These are phyloP conservation scores for Epirrita christyi DNA, from an alignment of 2,888 invertebrate species.

Conservation along the genomic window DNA sequence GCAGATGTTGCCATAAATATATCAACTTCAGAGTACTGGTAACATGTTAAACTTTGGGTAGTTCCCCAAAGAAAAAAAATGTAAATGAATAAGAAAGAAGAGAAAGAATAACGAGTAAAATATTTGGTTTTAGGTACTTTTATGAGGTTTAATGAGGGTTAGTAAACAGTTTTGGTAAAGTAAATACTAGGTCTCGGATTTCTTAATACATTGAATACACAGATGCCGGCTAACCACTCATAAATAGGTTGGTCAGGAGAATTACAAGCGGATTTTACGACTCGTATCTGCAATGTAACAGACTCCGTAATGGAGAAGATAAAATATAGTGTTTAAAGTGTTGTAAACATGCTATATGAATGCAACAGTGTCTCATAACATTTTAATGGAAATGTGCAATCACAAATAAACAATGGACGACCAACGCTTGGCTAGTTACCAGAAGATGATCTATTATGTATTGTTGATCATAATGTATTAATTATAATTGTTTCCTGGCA, in stretches of 20 bases:
- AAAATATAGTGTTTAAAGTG: constrained; percentile 26
- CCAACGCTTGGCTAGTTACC: constrained; percentile 30
- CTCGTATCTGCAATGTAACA: constrained; percentile 24
- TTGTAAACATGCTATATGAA: constrained; percentile 29
- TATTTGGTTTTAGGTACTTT: too few species aligned
- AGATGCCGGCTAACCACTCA: not conserved
- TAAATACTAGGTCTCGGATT: not conserved
- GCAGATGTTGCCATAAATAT: too few species aligned
- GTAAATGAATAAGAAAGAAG: too few species aligned
- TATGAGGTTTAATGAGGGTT: too few species aligned
- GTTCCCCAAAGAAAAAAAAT: too few species aligned
- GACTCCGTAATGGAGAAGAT: constrained; percentile 22
- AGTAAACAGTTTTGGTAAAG: too few species aligned
- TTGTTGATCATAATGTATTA: constrained; percentile 18
- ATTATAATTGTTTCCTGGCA: constrained; percentile 4
- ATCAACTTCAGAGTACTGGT: too few species aligned
- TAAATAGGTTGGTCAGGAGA: constrained; percentile 17
- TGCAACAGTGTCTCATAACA: constrained; percentile 32
- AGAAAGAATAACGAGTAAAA: too few species aligned
- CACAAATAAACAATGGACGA: constrained; percentile 33
- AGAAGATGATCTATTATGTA: constrained; percentile 23
- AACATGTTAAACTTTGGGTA: too few species aligned
- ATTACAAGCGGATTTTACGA: constrained; percentile 26
- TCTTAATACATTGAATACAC: not conserved
- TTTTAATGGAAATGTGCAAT: constrained; percentile 27